Percentiles rank a stretch among this genome's conserved stretches.
Conservation (phyloP, 92 coral and sea anemone species). For the Paragorgia papillata region DNA sequence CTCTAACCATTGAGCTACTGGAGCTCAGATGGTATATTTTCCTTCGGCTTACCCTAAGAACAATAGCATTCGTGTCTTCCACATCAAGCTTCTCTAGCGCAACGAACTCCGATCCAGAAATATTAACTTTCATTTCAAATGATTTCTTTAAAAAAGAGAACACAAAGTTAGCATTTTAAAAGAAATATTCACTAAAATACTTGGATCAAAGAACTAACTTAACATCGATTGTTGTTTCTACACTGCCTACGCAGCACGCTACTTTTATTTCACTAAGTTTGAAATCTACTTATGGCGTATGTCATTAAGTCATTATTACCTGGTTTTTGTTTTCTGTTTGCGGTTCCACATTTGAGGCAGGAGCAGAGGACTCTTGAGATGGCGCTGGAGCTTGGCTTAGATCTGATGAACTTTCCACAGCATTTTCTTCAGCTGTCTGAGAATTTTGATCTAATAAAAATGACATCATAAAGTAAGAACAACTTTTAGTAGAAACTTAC, state of each 20-base stretch:
- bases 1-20: no score
- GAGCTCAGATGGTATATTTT: no score
- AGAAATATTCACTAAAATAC: neutral
- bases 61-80: slow-evolving; percentile 86
- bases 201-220: neutral
- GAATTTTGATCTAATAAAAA: neutral
- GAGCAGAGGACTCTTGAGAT: neutral
- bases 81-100: slow-evolving; percentile 80
- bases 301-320: neutral
- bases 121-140: slow-evolving; percentile 94
- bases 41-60: slow-evolving; percentile 87
- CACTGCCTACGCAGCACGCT: no score
- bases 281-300: no score
- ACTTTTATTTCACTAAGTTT: no score
- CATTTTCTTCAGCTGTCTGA: neutral
- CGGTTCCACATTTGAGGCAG: neutral
- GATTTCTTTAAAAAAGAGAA: slow-evolving; percentile 58
- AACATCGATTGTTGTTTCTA: no score
- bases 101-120: slow-evolving; percentile 96
- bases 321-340: slow-evolving; percentile 8
- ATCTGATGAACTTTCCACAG: neutral
- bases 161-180: neutral
- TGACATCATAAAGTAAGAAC: no score
- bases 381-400: neutral
- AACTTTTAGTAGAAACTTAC: no score